Base-by-base conservation (phyloP, 2,888 invertebrate genomes). In the Lithophane semibrunnea region DNA sequence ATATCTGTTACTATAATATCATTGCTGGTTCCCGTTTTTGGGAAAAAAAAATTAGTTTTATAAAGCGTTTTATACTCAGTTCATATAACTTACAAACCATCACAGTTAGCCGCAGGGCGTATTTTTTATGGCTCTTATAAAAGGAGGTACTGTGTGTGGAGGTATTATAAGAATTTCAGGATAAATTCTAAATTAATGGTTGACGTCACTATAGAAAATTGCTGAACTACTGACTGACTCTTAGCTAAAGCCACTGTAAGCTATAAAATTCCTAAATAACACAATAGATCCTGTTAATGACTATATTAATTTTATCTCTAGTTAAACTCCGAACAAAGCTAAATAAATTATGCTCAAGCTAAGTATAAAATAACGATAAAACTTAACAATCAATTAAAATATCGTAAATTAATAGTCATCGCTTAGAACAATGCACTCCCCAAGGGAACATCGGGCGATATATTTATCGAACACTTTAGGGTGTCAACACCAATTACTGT, bases 401-500 rank as follows among this genome's bases (percentile, higher is more conserved):
- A 77, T 73, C 60, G 16, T 16, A 70, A 77, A 83, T 71, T 54
- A 83, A 83, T 68, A 7, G 47, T 4, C 12, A 74, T 74, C 52
- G 42, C 24, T 74, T 71, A 64, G 64, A 58, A 65, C 64, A 52
- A 7, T 69, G 60, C 64, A 71, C 54, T 56, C 54, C 63, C 70
- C 71, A 2, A 64, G 73, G 61, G 71, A 61, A 18, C 13, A 77
- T 61, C 52, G 69, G 5, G 54, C 37, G 56, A 83, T 86, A 86
- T 83, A 84, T 83, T 79, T 63, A 72, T 63, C 54, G 24, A 83
- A 69, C 83, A 68, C 68, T 86, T 83, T 72, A 67, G 72, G 80
- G 72, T 84, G 87, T 86, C 80, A 64, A 56, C 87, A 69, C 71
- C 84, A 74, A 79, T 84, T 86, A 75, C 73, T 54, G 71, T 86